Percentiles rank a stretch among this genome's conserved stretches.
Conservation (phyloP, 2,113 vertebrate genomes). For the Chaetura pelagica region DNA sequence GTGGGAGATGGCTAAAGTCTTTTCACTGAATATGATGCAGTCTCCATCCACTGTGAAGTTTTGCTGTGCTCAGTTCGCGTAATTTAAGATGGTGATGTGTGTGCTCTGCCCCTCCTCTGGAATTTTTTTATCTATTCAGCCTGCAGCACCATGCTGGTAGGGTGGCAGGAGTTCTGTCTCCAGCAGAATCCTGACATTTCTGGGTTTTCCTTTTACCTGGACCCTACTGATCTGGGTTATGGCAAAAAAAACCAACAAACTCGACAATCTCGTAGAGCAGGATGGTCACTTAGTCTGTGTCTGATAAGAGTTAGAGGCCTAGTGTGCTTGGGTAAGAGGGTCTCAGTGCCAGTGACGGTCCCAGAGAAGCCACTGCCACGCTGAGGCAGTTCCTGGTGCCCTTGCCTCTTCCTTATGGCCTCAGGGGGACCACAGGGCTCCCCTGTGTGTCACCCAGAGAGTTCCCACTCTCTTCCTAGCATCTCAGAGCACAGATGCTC, state of each 20-base stretch:
- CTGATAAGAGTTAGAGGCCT: not conserved
- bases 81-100: not conserved
- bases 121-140: not conserved
- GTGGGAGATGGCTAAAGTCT: not conserved
- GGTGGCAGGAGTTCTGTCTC: not conserved
- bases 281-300: not conserved
- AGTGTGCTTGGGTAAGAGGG: not conserved
- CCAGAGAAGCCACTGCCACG: not conserved
- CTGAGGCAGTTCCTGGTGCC: not conserved
- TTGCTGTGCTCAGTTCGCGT: conserved; percentile 40
- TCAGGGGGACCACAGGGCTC: not conserved
- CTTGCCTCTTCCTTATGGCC: not conserved
- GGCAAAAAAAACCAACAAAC: not conserved
- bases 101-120: not conserved
- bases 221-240: not conserved
- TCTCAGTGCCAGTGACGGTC: not conserved
- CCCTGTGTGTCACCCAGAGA: not conserved
- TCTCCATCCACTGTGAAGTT: conserved; percentile 16
- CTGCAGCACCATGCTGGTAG: not conserved
- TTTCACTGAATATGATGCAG: not conserved
- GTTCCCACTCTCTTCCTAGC: not conserved
- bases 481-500: too few species aligned
- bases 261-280: not conserved
- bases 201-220: not conserved
- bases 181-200: not conserved